These are phyloP conservation scores for Pandemis heparana DNA, from an alignment of 2,888 invertebrate species.

Conservation along the genomic window DNA sequence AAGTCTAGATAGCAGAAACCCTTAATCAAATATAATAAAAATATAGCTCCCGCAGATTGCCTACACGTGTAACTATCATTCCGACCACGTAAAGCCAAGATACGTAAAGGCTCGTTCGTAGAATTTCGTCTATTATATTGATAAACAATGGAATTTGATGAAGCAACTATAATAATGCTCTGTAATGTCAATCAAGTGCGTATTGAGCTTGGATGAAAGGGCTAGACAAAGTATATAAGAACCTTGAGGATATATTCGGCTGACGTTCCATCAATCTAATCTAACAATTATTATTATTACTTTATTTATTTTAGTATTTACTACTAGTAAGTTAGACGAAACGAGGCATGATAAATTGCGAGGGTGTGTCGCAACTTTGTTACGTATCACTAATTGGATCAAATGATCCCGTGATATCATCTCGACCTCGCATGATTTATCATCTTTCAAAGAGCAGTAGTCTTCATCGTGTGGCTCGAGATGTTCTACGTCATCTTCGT, in stretches of 20 bases:
- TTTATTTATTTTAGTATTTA: not conserved
- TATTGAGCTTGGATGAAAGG: constrained; percentile 26
- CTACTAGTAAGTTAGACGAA: not conserved
- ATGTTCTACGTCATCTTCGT: not conserved
- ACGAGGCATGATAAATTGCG: constrained; percentile 11
- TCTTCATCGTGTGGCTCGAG: not conserved
- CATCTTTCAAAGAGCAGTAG: not conserved
- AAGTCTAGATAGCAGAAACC: not conserved
- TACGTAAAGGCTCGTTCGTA: not conserved
- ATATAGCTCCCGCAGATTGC: not conserved
- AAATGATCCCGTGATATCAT: constrained; percentile 20
- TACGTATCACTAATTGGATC: constrained; percentile 14
- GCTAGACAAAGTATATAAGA: constrained; percentile 4
- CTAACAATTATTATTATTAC: not conserved
- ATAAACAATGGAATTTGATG: constrained; percentile 33
- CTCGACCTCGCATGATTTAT: constrained; percentile 16
- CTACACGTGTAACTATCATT: constrained; percentile 16
- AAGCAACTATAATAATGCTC: constrained; percentile 15
- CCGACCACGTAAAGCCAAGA: constrained; percentile 14
- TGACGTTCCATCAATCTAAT: not conserved
- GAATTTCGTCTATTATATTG: constrained; percentile 20
- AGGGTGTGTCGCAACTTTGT: constrained; percentile 16
- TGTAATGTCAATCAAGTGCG: constrained; percentile 25
- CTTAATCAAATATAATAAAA: constrained; percentile 5
- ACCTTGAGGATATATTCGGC: not conserved